phyloP scores from a whole-genome alignment of 2,888 invertebrate species.

The Conchocele bisecta region DNA sequence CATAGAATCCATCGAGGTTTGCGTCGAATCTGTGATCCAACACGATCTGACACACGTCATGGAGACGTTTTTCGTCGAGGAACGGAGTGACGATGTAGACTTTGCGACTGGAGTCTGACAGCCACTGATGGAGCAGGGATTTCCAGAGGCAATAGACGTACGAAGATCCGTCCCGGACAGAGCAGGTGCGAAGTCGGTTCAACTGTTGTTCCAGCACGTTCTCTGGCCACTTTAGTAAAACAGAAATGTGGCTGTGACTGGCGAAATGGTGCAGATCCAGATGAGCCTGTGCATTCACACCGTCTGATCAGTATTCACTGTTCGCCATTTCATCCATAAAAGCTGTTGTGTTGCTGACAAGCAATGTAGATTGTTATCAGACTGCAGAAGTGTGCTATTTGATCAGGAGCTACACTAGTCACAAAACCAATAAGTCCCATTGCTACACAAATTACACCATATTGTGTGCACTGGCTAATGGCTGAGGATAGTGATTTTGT shows the following conservation, averaged over 20 bases:
- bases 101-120: constrained; percentile 62
- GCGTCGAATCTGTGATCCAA: constrained; percentile 68
- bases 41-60: constrained; percentile 72
- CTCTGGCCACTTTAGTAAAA: constrained; percentile 59
- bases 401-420: too few relatives aligned
- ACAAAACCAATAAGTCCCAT: too few relatives aligned
- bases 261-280: neutral
- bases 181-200: constrained; percentile 52
- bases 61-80: constrained; percentile 73
- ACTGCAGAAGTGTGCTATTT: too few relatives aligned
- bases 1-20: constrained; percentile 68
- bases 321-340: too few relatives aligned
- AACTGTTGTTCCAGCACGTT: constrained; percentile 57
- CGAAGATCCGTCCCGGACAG: constrained; percentile 66
- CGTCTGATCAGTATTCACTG: neutral
- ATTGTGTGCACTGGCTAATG: too few relatives aligned
- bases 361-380: too few relatives aligned
- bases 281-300: too few relatives aligned
- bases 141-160: constrained; percentile 78
- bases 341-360: too few relatives aligned
- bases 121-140: constrained; percentile 75
- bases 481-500: too few relatives aligned
- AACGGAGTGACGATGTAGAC: constrained; percentile 76
- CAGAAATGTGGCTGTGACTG: too few relatives aligned
- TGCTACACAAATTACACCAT: too few relatives aligned